Base-by-base conservation (phyloP, 2,113 vertebrate genomes). In the Diglossa brunneiventris region DNA sequence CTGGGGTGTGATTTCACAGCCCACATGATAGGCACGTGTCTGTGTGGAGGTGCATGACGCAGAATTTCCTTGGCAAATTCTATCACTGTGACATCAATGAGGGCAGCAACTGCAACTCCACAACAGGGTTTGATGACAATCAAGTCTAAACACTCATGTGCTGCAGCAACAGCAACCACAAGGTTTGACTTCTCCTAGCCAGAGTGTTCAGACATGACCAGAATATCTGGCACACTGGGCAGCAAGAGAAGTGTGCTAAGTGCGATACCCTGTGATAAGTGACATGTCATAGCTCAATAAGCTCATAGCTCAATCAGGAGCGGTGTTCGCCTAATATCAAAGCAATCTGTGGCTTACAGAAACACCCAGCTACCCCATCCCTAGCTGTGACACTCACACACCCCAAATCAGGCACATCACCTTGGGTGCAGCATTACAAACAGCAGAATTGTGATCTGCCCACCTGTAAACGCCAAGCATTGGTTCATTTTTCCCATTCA, bases 21-120 rank as follows among this genome's bases (percentile, higher is more conserved):
- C 15, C 15, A 41, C 35, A 9, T 6, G 46, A 70, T 0, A 52
- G 20, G 39, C 62, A 19, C 12, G 39, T 6, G 16, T 74, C 37
- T 20, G 7, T 13, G 30, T 6, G 16, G 37, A 90, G 17, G 15
- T 15, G 6, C 16, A 6, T 16, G 31, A 63, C 0, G 0, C 52
- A 88, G 11, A 68, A 26, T 31, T 6, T 59, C 47, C 55, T 76
- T 41, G 16, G 33, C 44, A 49, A 56, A 37, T 68, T 44, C 39
- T 18, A 27, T 87, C 85, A 35, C 49, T 5, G 0, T 30, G n/a
- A 82, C 18, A 61, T n/a, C 49, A 42, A 9, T 2, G 22, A 81
- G 11, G 68, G 44, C 37, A 70, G 20, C 61, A 78, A 41, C 27
- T 61, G 33, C 61, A 77, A n/a, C 49, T 39, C 46, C 16, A 23